A percentile compares a stretch with the other conserved stretches of the same genome.
phyloP scores from a whole-genome alignment of 2,797 vertebrate genomes.

The Sebastes itinus region DNA sequence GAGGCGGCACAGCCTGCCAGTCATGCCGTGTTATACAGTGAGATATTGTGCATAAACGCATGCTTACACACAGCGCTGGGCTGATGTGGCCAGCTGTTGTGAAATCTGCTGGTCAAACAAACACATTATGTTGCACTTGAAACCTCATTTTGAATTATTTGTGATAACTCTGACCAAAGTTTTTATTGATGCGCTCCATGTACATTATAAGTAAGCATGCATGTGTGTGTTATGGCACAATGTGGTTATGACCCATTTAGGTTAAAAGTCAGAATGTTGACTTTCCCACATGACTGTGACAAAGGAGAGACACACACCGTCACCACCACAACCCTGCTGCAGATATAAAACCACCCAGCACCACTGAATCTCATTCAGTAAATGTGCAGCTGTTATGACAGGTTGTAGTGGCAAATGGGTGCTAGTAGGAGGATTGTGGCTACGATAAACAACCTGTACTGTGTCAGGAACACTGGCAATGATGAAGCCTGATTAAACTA shows the following conservation, averaged over 20 bases:
- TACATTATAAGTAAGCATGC: neutral
- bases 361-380: constrained; percentile 49
- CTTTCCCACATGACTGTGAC: neutral
- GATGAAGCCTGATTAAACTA: neutral
- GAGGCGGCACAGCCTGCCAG: constrained; percentile 2
- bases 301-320: neutral
- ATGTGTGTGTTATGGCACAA: neutral
- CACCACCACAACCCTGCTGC: constrained; percentile 27
- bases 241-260: constrained; percentile 5
- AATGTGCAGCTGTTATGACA: constrained; percentile 26
- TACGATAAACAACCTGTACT: neutral
- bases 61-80: neutral
- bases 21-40: constrained; percentile 8
- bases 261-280: neutral
- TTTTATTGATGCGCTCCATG: neutral
- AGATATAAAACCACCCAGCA: constrained; percentile 45
- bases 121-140: neutral
- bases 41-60: constrained; percentile 1
- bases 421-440: neutral
- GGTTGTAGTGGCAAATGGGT: neutral
- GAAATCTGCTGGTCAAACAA: constrained; percentile 6
- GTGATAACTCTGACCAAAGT: neutral
- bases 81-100: constrained; percentile 34
- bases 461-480: neutral
- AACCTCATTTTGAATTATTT: neutral